Evolutionary conservation across 1,140 invertebrate genomes (phyloP).

Genomic region (Phenacoccus solenopsis): DNA sequence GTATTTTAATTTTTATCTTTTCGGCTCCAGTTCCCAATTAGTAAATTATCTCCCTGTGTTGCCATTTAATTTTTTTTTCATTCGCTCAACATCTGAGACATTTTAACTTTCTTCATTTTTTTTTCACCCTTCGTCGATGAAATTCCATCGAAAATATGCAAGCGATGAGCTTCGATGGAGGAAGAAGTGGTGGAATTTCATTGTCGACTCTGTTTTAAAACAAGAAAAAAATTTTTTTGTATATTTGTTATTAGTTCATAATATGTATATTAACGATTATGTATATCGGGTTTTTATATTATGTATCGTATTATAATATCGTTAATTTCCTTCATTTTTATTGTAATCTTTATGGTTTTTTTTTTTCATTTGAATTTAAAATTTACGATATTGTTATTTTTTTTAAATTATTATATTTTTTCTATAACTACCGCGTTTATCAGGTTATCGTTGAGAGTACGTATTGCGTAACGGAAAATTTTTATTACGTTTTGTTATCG

Average conservation of each 20-base stretch:
- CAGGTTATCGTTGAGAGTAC: neutral
- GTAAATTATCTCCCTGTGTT: too few species aligned
- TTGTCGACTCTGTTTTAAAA: too few species aligned
- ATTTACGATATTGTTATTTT: neutral
- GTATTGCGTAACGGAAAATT: neutral
- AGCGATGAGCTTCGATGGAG: too few species aligned
- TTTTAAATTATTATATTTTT: neutral
- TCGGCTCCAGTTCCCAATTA: too few species aligned
- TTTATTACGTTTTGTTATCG: neutral
- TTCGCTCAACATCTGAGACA: too few species aligned
- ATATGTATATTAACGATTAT: neutral
- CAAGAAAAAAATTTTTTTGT: too few species aligned
- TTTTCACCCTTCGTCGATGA: too few species aligned
- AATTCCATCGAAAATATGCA: too few species aligned
- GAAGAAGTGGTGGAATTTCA: too few species aligned
- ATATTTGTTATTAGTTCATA: neutral
- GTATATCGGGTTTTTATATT: neutral
- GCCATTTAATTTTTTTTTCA: too few species aligned
- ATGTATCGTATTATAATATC: neutral
- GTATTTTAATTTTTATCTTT: neutral
- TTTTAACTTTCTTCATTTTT: too few species aligned
- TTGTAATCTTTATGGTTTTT: too few species aligned
- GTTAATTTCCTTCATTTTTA: neutral
- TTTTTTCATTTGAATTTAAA: neutral
- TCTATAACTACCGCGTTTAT: neutral